Conservation (phyloP, 2,888 invertebrate genomes). For the Tyria jacobaeae region DNA sequence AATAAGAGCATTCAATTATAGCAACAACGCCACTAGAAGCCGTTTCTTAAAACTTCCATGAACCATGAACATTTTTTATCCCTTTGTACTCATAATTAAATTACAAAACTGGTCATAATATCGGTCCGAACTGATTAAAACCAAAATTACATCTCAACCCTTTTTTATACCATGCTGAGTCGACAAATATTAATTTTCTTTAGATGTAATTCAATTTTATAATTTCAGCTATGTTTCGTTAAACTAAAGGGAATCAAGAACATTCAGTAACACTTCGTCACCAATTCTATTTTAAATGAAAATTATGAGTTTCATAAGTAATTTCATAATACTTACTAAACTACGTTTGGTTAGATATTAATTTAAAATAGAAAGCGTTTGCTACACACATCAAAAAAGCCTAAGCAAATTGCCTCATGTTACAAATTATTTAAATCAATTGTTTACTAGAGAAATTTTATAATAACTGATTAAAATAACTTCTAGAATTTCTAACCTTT, state of each 20-base stretch:
- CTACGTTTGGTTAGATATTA: too few relatives aligned
- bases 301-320: too few relatives aligned
- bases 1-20: too few relatives aligned
- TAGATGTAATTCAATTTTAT: constrained; percentile 30
- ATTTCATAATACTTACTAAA: too few relatives aligned
- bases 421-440: too few relatives aligned
- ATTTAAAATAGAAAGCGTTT: too few relatives aligned
- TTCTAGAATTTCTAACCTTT: too few relatives aligned
- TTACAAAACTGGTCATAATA: constrained; percentile 28
- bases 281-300: background rate
- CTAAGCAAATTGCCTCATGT: too few relatives aligned
- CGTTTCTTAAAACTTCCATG: background rate
- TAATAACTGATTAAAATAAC: too few relatives aligned
- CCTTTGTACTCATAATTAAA: constrained; percentile 18
- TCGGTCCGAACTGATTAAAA: constrained; percentile 52
- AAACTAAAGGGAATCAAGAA: background rate
- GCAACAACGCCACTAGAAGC: too few relatives aligned
- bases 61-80: background rate
- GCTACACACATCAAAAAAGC: too few relatives aligned
- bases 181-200: constrained; percentile 54
- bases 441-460: too few relatives aligned
- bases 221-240: constrained; percentile 3
- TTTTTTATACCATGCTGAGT: constrained; percentile 70
- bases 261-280: background rate
- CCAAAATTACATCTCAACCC: constrained; percentile 56